Evolutionary conservation across 2,797 vertebrate genomes (phyloP).

Genomic region (Amblyopsis hoosieri): DNA sequence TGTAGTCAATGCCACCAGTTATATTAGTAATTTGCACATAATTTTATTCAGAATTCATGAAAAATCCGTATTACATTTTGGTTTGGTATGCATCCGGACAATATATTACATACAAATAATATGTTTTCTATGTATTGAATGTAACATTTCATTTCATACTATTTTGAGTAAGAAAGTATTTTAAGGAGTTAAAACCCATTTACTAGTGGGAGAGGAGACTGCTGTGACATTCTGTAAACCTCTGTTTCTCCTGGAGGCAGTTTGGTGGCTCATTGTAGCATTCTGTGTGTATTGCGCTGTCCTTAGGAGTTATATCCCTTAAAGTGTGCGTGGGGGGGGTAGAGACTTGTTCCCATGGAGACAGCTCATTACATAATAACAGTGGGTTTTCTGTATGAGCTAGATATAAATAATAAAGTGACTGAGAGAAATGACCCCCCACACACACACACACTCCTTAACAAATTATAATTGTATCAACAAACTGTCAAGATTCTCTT

Average conservation of each 20-base stretch:
- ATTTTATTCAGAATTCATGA: constrained; percentile 16
- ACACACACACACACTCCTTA: too few species aligned
- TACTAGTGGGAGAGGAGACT: constrained; percentile 29
- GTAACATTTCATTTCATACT: too few species aligned
- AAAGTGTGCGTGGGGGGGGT: constrained; percentile 19
- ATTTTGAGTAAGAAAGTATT: constrained; percentile 34
- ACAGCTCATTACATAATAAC: constrained; percentile 67
- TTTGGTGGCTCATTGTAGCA: constrained; percentile 54
- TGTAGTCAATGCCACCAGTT: constrained; percentile 34
- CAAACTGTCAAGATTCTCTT: too few species aligned
- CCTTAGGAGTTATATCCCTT: constrained; percentile 41
- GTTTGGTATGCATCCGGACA: constrained; percentile 6
- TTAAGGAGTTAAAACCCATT: constrained; percentile 52
- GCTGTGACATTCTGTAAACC: background rate
- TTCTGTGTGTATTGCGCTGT: constrained; percentile 48
- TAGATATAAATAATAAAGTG: constrained; percentile 53
- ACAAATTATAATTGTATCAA: too few species aligned
- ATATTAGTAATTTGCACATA: too few species aligned
- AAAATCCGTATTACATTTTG: constrained; percentile 9
- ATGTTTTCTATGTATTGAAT: constrained; percentile 9
- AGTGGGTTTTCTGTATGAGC: constrained; percentile 48
- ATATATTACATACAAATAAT: background rate
- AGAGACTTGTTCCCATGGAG: constrained; percentile 61
- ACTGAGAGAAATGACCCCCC: constrained; percentile 22
- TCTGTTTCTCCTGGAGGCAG: constrained; percentile 32